Evolutionary conservation across 2,797 vertebrate species (phyloP).

Genomic region (Gadopsis bispinosus): DNA sequence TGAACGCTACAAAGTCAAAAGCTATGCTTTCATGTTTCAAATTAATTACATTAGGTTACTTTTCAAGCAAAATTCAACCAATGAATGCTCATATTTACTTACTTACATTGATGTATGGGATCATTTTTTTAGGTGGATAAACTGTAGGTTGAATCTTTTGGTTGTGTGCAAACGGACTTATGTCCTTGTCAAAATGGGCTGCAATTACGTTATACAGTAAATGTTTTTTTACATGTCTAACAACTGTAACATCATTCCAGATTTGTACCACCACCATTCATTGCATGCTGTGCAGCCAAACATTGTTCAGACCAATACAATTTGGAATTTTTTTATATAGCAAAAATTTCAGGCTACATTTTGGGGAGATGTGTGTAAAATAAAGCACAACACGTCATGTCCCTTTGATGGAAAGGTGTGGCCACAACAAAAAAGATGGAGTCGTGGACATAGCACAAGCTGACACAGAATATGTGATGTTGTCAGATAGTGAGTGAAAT

Average conservation of each 20-base stretch:
- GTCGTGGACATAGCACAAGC: too few relatives aligned
- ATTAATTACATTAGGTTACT: conserved; percentile 40
- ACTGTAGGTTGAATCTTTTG: background rate
- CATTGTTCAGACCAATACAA: background rate
- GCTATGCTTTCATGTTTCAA: conserved; percentile 43
- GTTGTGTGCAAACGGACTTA: too few relatives aligned
- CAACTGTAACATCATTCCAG: too few relatives aligned
- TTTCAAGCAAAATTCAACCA: conserved; percentile 11
- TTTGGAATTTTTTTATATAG: background rate
- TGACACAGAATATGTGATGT: too few relatives aligned
- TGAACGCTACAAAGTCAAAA: conserved; percentile 62
- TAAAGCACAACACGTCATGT: background rate
- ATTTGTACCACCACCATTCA: too few relatives aligned
- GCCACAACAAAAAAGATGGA: too few relatives aligned
- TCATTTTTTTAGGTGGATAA: background rate
- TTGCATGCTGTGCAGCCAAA: background rate
- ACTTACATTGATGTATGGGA: background rate
- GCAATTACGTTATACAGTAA: too few relatives aligned
- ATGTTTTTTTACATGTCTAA: too few relatives aligned
- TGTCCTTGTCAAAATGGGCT: too few relatives aligned
- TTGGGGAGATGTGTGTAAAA: background rate
- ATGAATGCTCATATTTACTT: background rate
- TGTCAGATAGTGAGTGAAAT: too few relatives aligned
- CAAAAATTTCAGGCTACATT: background rate
- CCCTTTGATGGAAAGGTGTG: too few relatives aligned